These are phyloP conservation scores for Syngnathus acus DNA, from an alignment of 2,797 vertebrate genomes.

Conservation along the genomic window DNA sequence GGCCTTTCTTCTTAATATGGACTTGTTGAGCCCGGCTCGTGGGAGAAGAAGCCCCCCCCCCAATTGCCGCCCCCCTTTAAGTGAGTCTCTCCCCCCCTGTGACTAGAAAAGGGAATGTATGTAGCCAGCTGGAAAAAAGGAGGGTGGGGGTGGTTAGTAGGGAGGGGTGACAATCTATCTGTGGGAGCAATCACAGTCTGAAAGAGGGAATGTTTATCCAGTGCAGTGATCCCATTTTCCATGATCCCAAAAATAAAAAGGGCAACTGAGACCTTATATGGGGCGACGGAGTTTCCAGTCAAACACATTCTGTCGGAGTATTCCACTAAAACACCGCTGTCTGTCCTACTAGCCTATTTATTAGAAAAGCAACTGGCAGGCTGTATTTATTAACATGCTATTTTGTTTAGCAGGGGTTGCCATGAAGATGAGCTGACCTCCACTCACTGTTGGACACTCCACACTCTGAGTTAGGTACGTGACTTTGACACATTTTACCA, in stretches of 20 bases:
- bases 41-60: slow-evolving; percentile 25
- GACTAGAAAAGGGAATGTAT: slow-evolving; percentile 76
- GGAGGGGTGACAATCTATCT: slow-evolving; percentile 53
- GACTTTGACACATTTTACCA: neutral
- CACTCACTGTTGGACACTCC: neutral
- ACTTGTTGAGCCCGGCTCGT: slow-evolving; percentile 31
- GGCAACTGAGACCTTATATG: slow-evolving; percentile 47
- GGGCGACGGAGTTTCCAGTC: slow-evolving; percentile 34
- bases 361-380: neutral
- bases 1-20: slow-evolving; percentile 54
- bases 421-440: neutral
- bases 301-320: slow-evolving; percentile 9
- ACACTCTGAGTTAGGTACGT: neutral
- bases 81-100: slow-evolving; percentile 40
- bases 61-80: slow-evolving; percentile 52
- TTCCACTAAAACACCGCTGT: slow-evolving; percentile 25
- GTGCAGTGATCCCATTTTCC: slow-evolving; percentile 68
- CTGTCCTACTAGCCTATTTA: neutral
- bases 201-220: slow-evolving; percentile 72
- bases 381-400: neutral
- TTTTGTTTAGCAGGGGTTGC: slow-evolving; percentile 13
- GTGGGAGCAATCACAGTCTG: slow-evolving; percentile 63
- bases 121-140: slow-evolving; percentile 23
- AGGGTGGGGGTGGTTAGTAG: neutral
- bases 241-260: slow-evolving; percentile 70